Conservation (phyloP, 1,140 invertebrate genomes). For the Euwallacea similis region DNA sequence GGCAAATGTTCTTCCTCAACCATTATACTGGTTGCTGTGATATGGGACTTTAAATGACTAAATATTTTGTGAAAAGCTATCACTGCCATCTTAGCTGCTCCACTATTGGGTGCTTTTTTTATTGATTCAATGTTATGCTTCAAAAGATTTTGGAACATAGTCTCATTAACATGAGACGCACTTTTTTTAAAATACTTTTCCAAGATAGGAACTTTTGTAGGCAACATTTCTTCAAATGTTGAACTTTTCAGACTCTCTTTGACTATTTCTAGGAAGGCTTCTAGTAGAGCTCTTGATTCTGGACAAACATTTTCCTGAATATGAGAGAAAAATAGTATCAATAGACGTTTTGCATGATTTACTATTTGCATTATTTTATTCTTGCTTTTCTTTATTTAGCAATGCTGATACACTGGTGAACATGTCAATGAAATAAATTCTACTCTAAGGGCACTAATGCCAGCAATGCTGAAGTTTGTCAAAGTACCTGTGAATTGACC, state of each 20-base stretch:
- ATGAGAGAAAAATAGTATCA: too few relatives aligned
- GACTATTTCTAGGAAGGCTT: constrained; percentile 30
- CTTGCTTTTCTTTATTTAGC: too few relatives aligned
- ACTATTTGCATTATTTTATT: too few relatives aligned
- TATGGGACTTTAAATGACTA: constrained; percentile 31
- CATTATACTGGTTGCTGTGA: constrained; percentile 32
- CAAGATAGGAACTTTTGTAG: constrained; percentile 33
- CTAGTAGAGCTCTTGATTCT: constrained; percentile 17
- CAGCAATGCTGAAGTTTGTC: too few relatives aligned
- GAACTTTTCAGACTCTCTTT: constrained; percentile 24
- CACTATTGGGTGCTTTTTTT: constrained; percentile 29
- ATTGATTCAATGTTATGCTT: constrained; percentile 24
- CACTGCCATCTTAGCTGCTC: constrained; percentile 30
- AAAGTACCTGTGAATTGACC: too few relatives aligned
- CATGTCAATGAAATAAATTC: too few relatives aligned
- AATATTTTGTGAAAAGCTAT: constrained; percentile 43
- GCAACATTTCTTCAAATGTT: constrained; percentile 22
- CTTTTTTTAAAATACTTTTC: constrained; percentile 36
- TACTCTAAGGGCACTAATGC: too few relatives aligned
- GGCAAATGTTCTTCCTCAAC: constrained; percentile 36
- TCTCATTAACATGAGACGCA: constrained; percentile 17
- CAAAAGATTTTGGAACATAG: constrained; percentile 3
- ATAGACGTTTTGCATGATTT: too few relatives aligned
- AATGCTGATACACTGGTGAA: too few relatives aligned
- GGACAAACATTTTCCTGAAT: too few relatives aligned